Evolutionary conservation across 2,888 invertebrate genomes (phyloP).

Genomic region (Trichogramma evanescens): DNA sequence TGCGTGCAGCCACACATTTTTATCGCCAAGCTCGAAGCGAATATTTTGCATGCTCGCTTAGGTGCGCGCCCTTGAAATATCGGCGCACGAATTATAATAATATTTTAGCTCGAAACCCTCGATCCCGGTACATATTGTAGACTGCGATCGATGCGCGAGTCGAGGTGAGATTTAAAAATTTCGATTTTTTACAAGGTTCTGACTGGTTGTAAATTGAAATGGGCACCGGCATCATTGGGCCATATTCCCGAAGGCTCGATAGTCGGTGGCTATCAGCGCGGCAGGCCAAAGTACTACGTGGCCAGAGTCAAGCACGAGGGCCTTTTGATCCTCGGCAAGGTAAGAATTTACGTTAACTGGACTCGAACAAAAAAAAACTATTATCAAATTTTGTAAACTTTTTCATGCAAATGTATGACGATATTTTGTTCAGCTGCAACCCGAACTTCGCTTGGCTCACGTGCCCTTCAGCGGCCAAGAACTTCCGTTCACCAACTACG

Average conservation of each 20-base stretch:
- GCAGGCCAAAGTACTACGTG: conserved; percentile 20
- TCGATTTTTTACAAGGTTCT: conserved; percentile 15
- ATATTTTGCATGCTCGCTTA: background rate
- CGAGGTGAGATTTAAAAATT: no score
- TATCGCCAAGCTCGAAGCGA: no score
- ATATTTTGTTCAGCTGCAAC: conserved; percentile 7
- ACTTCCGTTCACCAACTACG: conserved; percentile 24
- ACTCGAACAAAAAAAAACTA: background rate
- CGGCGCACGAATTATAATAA: no score
- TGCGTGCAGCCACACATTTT: no score
- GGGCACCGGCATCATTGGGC: conserved; percentile 17
- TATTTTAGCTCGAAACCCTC: background rate
- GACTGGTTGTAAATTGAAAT: conserved; percentile 21
- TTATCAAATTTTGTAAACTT: background rate
- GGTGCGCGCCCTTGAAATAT: background rate
- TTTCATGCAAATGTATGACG: no score
- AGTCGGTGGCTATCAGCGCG: conserved; percentile 16
- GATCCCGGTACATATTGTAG: background rate
- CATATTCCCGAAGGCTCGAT: conserved; percentile 20
- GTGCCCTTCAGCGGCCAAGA: conserved; percentile 21
- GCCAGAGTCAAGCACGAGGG: conserved; percentile 21
- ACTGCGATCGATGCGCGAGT: background rate
- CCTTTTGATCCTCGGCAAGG: conserved; percentile 19
- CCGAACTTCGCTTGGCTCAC: conserved; percentile 14
- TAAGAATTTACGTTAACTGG: background rate